Evolutionary conservation across 1,140 invertebrate genomes (phyloP).

Genomic region (Atta colombica): DNA sequence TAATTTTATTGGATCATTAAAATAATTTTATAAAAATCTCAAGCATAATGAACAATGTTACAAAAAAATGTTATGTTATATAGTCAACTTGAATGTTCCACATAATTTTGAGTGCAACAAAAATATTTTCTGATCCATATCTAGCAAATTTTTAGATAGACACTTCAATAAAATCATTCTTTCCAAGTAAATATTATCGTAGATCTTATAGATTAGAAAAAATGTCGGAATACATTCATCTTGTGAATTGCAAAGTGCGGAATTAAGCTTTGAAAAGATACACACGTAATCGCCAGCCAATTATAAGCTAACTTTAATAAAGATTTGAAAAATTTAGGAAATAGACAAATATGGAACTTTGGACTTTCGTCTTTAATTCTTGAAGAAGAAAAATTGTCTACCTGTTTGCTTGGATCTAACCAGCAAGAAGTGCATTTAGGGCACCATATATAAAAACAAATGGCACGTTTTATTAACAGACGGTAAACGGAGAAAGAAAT

Average conservation of each 20-base stretch:
- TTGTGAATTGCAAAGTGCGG: background rate
- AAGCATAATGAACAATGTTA: no score
- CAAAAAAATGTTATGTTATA: no score
- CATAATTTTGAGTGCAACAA: no score
- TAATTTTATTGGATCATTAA: no score
- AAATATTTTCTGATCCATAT: no score
- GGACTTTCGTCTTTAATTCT: background rate
- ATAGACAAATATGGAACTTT: background rate
- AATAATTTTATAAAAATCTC: no score
- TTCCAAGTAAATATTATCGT: background rate
- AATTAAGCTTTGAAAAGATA: background rate
- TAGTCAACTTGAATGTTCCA: no score
- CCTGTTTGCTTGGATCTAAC: background rate
- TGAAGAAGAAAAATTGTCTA: constrained; percentile 1
- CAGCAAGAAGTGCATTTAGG: background rate
- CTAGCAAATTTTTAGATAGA: no score
- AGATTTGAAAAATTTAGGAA: background rate
- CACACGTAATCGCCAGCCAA: background rate
- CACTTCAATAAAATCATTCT: no score
- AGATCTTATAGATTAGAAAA: background rate
- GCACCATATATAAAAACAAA: background rate
- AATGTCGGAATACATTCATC: background rate
- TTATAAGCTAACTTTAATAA: background rate
- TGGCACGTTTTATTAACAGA: constrained; percentile 22
- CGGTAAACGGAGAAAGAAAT: constrained; percentile 22